Evolutionary conservation across 1,140 invertebrate species (phyloP).

Genomic region (Grapholita molesta): DNA sequence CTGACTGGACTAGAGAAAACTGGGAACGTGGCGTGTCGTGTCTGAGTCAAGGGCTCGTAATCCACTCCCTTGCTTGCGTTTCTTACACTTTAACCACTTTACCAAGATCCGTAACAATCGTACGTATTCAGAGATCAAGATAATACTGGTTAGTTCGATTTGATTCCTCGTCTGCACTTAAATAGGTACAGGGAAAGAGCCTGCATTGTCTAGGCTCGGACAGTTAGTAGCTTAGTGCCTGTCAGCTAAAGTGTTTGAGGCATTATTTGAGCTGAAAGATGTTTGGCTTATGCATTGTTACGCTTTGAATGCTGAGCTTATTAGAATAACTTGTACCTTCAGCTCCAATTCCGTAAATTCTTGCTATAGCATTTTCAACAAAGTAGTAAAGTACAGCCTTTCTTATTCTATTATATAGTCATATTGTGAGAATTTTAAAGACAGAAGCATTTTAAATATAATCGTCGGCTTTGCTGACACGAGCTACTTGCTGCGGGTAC

Average conservation of each 20-base stretch:
- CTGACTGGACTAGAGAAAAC: slow-evolving; percentile 21
- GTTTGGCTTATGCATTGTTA: not conserved
- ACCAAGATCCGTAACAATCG: not conserved
- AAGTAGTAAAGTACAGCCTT: too few species aligned
- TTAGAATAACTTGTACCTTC: not conserved
- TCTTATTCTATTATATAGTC: too few species aligned
- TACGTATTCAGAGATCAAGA: not conserved
- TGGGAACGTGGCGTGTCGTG: slow-evolving; percentile 15
- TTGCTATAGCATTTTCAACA: too few species aligned
- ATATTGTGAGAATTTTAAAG: not conserved
- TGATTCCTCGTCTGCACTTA: not conserved
- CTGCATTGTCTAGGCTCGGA: not conserved
- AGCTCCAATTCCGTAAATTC: too few species aligned
- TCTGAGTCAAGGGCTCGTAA: not conserved
- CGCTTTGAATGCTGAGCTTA: not conserved
- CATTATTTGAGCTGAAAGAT: not conserved
- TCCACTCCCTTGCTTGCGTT: not conserved
- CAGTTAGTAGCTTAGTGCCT: not conserved
- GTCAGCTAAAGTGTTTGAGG: not conserved
- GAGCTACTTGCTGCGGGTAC: not conserved
- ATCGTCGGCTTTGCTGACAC: not conserved
- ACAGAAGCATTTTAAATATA: not conserved
- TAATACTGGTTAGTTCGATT: not conserved
- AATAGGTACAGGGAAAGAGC: not conserved
- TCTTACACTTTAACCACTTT: not conserved